Percentiles rank a stretch among this genome's conserved stretches.
These are phyloP conservation scores for Parasteatoda lunata DNA, from an alignment of 2,888 invertebrate genomes.

Conservation along the genomic window DNA sequence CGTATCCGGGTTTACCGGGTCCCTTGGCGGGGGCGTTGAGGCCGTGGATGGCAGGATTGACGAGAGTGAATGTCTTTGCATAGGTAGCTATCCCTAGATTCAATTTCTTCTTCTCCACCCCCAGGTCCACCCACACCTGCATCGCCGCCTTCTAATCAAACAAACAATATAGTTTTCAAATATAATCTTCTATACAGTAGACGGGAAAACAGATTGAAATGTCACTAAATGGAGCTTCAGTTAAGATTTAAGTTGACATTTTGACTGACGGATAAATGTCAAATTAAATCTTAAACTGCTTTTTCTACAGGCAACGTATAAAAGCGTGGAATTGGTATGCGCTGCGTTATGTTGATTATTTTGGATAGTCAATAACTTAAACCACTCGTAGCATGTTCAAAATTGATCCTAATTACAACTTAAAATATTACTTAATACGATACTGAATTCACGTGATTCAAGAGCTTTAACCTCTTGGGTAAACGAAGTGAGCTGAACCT, in stretches of 20 bases:
- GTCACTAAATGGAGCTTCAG: not conserved
- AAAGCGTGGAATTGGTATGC: too few species aligned
- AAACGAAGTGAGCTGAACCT: too few species aligned
- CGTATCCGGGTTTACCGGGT: slow-evolving; percentile 84
- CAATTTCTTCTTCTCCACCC: slow-evolving; percentile 86
- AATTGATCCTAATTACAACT: too few species aligned
- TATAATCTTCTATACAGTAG: too few species aligned
- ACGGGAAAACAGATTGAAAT: too few species aligned
- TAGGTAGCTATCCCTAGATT: slow-evolving; percentile 92
- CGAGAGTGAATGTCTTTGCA: slow-evolving; percentile 87
- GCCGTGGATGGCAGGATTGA: slow-evolving; percentile 79
- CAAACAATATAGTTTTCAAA: too few species aligned
- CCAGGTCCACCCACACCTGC: slow-evolving; percentile 85
- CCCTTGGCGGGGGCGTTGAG: slow-evolving; percentile 80
- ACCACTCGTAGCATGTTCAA: too few species aligned
- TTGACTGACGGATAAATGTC: not conserved
- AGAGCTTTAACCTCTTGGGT: too few species aligned
- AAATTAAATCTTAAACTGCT: not conserved
- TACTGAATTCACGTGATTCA: too few species aligned
- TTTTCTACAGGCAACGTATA: not conserved
- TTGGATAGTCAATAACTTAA: too few species aligned
- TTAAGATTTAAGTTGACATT: not conserved
- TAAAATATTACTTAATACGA: too few species aligned
- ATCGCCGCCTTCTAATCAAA: slow-evolving; percentile 85
- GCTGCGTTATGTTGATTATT: too few species aligned